Evolutionary conservation across 2,888 invertebrate genomes (phyloP), one percentile per base, ranked within the genome.

Genomic region (Lasioglossum zephyrum): DNA sequence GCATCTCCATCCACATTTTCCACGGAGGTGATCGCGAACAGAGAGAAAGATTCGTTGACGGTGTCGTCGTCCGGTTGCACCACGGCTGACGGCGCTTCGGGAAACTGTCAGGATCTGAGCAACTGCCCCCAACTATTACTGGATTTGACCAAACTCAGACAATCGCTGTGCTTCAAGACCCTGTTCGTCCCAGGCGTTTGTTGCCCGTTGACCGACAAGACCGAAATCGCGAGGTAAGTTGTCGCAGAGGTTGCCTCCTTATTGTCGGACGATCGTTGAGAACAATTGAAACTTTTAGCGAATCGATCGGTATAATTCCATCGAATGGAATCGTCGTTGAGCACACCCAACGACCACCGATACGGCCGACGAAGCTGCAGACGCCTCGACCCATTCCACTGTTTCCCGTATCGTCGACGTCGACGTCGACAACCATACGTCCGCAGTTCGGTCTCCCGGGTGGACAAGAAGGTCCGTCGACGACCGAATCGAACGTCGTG

Each of bases 101-200:
- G 99, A 49, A 96, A 97, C 87, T 99, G 99, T 92, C 97, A 98
- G 93, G 98, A 99, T 93, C 95, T 99, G 31, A 98, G 98, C 92
- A 98, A 98, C 92, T 98, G 98, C 93, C 98, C 98, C 0, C 98
- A 98, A 90, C 95, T 98, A 44, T 95, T 98, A 1, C 95, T 99
- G 39, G 98, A 98, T 94, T 96, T 98, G 77, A 97, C 97, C 22
- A 97, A 97, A 93, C 95, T 99, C 31, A 95, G 98, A 49, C 98
- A 98, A 93, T 98, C 98, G 0, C 96, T 99, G 16, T 99, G 99
- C 93, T 99, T 99, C 93, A 98, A 98, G 95, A 98, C 98, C 87
- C 96, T 98, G 2, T 98, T 98, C 92, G 98, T 98, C 2, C 99
- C 99, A 1, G 99, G 99, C 1, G 98, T 99, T 3, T 99, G 99